A percentile compares a stretch with the other conserved stretches of the same genome.
Conservation (phyloP, 2,888 invertebrate genomes). For the Drosophila koepferae region DNA sequence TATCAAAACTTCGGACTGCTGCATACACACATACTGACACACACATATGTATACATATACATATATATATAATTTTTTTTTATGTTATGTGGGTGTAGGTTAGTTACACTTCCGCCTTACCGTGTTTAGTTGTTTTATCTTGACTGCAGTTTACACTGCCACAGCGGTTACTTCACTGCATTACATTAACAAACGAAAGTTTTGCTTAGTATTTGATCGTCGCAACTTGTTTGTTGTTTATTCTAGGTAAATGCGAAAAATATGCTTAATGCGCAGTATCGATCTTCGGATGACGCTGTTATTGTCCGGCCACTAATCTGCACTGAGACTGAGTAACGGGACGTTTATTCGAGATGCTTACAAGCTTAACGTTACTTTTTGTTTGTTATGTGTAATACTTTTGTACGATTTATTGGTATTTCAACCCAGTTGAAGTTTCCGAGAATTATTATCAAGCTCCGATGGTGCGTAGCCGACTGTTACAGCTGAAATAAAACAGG, state of each 20-base stretch:
- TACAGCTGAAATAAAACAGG: conserved; percentile 52
- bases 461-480: conserved; percentile 25
- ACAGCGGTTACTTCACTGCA: conserved; percentile 16
- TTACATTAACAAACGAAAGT: conserved; percentile 1
- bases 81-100: conserved; percentile 51
- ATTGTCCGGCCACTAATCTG: conserved; percentile 67
- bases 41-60: not conserved
- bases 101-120: conserved; percentile 58
- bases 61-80: too few relatives aligned
- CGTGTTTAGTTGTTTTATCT: conserved; percentile 20
- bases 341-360: conserved; percentile 50
- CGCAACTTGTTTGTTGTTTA: conserved; percentile 12
- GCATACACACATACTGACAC: not conserved
- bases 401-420: conserved; percentile 22
- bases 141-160: conserved; percentile 18
- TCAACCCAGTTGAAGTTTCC: conserved; percentile 18
- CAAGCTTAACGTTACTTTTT: conserved; percentile 22
- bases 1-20: conserved; percentile 6
- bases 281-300: conserved; percentile 31
- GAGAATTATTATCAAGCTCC: conserved; percentile 30
- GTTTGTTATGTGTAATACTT: conserved; percentile 33
- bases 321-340: conserved; percentile 76
- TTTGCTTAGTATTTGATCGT: conserved; percentile 13
- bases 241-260: conserved; percentile 40
- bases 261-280: conserved; percentile 62